These are phyloP conservation scores for Xylota segnis DNA, from an alignment of 2,888 invertebrate genomes.

Conservation along the genomic window DNA sequence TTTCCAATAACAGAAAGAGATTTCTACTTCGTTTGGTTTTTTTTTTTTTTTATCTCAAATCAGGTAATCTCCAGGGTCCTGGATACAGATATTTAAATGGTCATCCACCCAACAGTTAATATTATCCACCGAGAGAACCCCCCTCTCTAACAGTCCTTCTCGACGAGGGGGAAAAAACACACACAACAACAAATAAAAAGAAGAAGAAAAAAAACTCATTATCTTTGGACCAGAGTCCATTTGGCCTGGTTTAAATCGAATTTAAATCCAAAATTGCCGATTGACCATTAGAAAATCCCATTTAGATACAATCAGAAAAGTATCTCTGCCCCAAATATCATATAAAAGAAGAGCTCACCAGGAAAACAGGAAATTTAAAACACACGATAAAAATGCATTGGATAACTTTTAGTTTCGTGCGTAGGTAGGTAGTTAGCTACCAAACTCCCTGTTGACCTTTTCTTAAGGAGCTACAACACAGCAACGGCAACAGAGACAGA, in stretches of 20 bases:
- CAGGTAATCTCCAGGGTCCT: conserved; percentile 72
- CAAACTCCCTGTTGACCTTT: conserved; percentile 37
- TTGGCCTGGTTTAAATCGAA: conserved; percentile 71
- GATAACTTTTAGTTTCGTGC: conserved; percentile 36
- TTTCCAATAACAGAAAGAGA: conserved; percentile 63
- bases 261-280: conserved; percentile 76
- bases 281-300: conserved; percentile 76
- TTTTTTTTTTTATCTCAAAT: conserved; percentile 66
- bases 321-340: conserved; percentile 37
- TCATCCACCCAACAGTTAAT: conserved; percentile 60
- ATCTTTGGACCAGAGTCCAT: conserved; percentile 67
- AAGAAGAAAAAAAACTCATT: conserved; percentile 68
- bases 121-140: conserved; percentile 34
- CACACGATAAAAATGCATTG: conserved; percentile 65
- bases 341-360: conserved; percentile 15
- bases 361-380: conserved; percentile 67
- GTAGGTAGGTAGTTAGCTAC: conserved; percentile 21
- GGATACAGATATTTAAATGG: conserved; percentile 73
- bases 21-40: conserved; percentile 9
- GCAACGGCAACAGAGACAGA: conserved; percentile 13
- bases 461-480: neutral
- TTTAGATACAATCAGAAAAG: conserved; percentile 72
- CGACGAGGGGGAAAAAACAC: neutral
- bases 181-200: neutral
- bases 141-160: neutral